Conservation (phyloP, 2,797 vertebrate species). For the Hydrolagus colliei region DNA sequence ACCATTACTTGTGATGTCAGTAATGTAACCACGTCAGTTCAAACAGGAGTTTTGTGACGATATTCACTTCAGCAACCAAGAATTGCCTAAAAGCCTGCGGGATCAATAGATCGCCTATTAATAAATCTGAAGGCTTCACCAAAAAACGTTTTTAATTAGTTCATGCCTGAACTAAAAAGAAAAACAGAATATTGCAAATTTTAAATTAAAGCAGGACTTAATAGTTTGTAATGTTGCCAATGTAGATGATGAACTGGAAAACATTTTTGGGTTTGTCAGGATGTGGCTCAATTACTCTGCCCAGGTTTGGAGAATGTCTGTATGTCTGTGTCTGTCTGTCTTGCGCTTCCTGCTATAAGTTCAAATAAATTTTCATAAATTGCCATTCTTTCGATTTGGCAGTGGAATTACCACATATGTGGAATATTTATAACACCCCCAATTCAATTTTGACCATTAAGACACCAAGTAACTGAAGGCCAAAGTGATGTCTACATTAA, state of each 20-base stretch:
- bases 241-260: not conserved
- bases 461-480: too few species aligned
- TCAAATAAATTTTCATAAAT: not conserved
- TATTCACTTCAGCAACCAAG: not conserved
- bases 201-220: too few species aligned
- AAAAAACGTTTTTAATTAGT: too few species aligned
- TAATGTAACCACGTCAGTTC: not conserved
- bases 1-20: not conserved
- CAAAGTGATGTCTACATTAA: not conserved
- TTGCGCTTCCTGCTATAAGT: not conserved
- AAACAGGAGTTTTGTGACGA: not conserved
- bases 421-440: not conserved
- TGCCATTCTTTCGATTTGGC: not conserved
- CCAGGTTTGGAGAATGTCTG: not conserved
- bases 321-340: too few species aligned
- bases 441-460: constrained; percentile 12
- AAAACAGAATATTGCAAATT: too few species aligned
- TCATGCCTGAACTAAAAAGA: too few species aligned
- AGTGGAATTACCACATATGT: not conserved
- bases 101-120: too few species aligned
- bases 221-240: not conserved
- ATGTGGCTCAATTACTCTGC: not conserved
- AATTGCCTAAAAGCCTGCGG: not conserved
- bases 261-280: not conserved
- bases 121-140: too few species aligned